A percentile compares a stretch with the other conserved stretches of the same genome.
Conservation (phyloP, 2,113 vertebrate genomes). For the Piprites chloris region DNA sequence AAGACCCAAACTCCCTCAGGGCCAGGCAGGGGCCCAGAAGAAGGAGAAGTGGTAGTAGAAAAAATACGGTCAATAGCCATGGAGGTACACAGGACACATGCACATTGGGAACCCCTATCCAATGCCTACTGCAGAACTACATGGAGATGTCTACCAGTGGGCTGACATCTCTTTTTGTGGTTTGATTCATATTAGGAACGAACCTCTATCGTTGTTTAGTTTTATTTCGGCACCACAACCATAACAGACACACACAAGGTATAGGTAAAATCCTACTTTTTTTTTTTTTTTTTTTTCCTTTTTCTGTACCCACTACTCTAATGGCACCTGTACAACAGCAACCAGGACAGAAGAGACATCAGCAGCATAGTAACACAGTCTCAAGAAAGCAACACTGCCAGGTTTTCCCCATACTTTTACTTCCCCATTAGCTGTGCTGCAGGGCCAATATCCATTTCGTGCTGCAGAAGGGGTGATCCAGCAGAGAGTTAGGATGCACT, state of each 20-base stretch:
- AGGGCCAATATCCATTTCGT: neutral
- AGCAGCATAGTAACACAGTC: neutral
- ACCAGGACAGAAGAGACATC: neutral
- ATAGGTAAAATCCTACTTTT: neutral
- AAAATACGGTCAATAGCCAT: neutral
- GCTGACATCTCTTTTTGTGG: neutral
- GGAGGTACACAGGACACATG: neutral
- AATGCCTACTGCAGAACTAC: neutral
- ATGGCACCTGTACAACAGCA: neutral
- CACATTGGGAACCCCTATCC: neutral
- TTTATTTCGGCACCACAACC: conserved; percentile 32
- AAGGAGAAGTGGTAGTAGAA: neutral
- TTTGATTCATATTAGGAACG: neutral
- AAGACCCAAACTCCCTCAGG: neutral
- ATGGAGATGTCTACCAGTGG: neutral
- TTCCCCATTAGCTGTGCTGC: fast-evolving
- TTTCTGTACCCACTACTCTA: neutral
- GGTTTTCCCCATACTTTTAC: neutral
- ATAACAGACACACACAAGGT: neutral
- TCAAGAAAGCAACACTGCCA: neutral
- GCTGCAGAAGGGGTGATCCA: conserved; percentile 29
- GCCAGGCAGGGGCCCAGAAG: neutral
- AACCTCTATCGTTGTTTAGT: neutral
- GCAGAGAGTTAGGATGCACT: conserved; percentile 34
- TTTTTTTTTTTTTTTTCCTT: neutral